Evolutionary conservation across 2,888 invertebrate genomes (phyloP).

Genomic region (Sminthurinus aureus): DNA sequence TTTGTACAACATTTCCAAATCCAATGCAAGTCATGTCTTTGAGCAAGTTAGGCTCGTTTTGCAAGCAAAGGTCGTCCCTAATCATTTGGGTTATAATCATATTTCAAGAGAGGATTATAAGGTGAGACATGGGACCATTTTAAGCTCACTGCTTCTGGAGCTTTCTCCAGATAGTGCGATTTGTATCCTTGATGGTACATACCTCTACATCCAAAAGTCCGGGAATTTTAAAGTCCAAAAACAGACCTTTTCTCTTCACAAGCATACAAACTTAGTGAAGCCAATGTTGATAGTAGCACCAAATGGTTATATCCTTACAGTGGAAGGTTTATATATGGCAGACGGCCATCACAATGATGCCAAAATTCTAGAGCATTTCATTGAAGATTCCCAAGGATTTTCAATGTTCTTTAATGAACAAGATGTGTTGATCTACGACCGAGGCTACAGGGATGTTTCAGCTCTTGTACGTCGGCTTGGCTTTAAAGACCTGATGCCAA

Average conservation of each 20-base stretch:
- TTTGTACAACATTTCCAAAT: neutral
- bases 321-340: conserved; percentile 5
- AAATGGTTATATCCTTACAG: conserved; percentile 2
- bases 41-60: neutral
- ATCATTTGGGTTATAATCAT: neutral
- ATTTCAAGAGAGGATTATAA: neutral
- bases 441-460: neutral
- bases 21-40: neutral
- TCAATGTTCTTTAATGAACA: neutral
- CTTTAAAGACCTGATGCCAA: neutral
- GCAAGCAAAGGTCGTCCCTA: neutral
- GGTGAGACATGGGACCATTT: neutral
- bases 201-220: conserved; percentile 2
- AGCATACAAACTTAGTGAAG: neutral
- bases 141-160: neutral
- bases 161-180: neutral
- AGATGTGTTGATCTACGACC: neutral
- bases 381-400: neutral
- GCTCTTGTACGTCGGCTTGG: no score
- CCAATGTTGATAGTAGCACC: conserved; percentile 4
- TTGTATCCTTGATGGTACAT: conserved; percentile 10
- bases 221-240: conserved; percentile 5
- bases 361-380: conserved; percentile 24
- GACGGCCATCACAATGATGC: conserved; percentile 19
- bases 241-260: conserved; percentile 13